Base-by-base conservation (phyloP, 2,888 invertebrate genomes). In the Trichogramma evanescens region DNA sequence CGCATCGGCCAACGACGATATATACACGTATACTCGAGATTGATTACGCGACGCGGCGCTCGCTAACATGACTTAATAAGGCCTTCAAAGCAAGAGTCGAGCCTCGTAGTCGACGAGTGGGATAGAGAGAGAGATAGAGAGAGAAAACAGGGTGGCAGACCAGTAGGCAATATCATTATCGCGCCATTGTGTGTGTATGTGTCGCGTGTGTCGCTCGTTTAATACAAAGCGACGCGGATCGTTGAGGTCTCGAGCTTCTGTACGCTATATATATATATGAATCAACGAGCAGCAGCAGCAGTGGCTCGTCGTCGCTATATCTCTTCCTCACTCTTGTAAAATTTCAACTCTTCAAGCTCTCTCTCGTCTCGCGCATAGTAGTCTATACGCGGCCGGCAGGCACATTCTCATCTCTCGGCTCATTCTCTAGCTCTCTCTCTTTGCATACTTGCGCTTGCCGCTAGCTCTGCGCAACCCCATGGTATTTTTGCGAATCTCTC, bases 181-280 rank as follows among this genome's bases (percentile, higher is more conserved):
- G 26, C 26, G 26, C 26, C 26, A 26, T 26, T 26, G 26, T 26
- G 3, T 13, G 13, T 26, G 26, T 26, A 26, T 26, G 26, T 2
- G 26, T 13, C 26, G 26, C 3, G 26, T 26, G 26, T 26, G 26
- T 45, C 46, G 44, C 54, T 59, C 58, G 56, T 56, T 62, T 58
- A 53, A 62, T 62, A 56, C 50, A 49, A 44, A 54, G 48, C 10
- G 48, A 2, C 5, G 48, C n/a, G 6, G 10, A 13, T 26, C 9
- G 8, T 62, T 56, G 44, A 56, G 48, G 56, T 59, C 52, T 56
- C 53, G 49, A 54, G 48, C 48, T 57, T 51, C 13, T 49, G 38
- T 10, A 40, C 42, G 8, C 9, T n/a, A n/a, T n/a, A n/a, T n/a
- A n/a, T 13, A 13, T 13, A 13, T 13, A 13, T 13, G 13, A 13